Conservation (phyloP, 2,797 vertebrate genomes). For the Parauchenoglanis punctatus region DNA sequence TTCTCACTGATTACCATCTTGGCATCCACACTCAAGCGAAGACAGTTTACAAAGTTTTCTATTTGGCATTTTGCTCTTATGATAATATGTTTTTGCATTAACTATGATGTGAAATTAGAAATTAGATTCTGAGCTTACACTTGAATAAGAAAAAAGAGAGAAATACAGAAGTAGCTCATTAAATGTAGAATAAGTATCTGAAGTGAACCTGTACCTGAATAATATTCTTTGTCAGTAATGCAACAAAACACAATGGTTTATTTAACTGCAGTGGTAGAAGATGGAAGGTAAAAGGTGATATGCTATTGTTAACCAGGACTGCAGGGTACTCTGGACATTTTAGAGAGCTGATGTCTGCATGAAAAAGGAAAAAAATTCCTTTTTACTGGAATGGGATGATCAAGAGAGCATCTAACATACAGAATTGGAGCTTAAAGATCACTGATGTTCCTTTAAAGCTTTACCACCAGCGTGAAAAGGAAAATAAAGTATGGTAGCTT, state of each 20-base stretch:
- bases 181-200: background rate
- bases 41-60: conserved; percentile 6
- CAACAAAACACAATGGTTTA: background rate
- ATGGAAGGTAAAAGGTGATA: background rate
- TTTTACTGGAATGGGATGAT: background rate
- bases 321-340: conserved; percentile 3
- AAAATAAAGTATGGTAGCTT: background rate
- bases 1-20: conserved; percentile 44
- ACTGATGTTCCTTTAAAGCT: background rate
- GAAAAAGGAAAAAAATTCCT: background rate
- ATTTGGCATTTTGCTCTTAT: conserved; percentile 5
- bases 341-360: background rate
- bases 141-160: background rate
- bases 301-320: conserved; percentile 10
- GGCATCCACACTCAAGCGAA: conserved; percentile 17
- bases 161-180: background rate
- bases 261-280: background rate
- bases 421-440: background rate
- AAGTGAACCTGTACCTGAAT: background rate
- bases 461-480: background rate
- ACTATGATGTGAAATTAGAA: background rate
- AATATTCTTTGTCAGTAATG: background rate
- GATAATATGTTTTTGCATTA: conserved; percentile 6
- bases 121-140: background rate
- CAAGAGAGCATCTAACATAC: background rate